phyloP scores from a whole-genome alignment of 2,113 vertebrate species.

The Pangasianodon gigas region DNA sequence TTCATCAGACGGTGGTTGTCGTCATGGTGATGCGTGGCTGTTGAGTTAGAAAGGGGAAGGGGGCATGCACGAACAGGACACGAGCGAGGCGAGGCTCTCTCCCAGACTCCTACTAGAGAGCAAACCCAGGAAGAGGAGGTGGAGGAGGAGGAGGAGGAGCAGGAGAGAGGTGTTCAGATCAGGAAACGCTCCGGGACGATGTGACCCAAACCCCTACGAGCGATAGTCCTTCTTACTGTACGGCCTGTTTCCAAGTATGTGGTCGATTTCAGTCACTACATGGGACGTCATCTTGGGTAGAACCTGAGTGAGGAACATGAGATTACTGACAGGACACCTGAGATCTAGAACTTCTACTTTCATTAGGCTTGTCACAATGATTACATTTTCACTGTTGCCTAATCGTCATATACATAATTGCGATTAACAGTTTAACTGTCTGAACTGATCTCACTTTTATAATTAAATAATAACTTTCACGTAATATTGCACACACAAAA shows the following conservation, averaged over 20 bases:
- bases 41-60: neutral
- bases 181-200: conserved; percentile 42
- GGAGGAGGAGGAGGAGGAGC: conserved; percentile 5
- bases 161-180: conserved; percentile 34
- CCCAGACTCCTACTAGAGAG: conserved; percentile 34
- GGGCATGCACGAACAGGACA: conserved; percentile 30
- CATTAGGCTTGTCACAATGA: no score
- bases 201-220: conserved; percentile 72
- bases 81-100: conserved; percentile 15
- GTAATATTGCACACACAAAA: neutral
- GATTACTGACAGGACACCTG: neutral
- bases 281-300: conserved; percentile 99
- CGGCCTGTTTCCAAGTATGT: conserved; percentile 93
- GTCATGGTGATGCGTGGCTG: neutral
- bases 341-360: neutral
- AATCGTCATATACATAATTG: no score
- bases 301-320: conserved; percentile 73
- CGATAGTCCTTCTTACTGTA: conserved; percentile 97
- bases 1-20: neutral
- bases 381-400: no score
- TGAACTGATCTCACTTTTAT: no score
- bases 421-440: no score
- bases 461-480: no score
- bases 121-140: conserved; percentile 18
- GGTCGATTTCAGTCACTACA: conserved; percentile 91